Base-by-base conservation (phyloP, 1,140 invertebrate species). In the Geopemphigus sp. region DNA sequence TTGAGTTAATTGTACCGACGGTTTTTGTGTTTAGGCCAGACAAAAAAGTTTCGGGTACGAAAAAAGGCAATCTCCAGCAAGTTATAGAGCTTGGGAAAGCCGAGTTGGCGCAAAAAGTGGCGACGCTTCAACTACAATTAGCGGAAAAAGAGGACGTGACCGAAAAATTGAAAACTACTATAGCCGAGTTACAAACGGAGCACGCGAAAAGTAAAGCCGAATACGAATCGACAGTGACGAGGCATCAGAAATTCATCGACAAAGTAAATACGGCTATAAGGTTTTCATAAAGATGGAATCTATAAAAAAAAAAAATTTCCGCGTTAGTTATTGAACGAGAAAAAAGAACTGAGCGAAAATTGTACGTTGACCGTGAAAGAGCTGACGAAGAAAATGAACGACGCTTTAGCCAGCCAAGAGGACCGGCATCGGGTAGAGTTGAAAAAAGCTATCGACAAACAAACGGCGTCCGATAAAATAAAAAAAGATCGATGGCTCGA, bases 221-320 rank as follows among this genome's bases (percentile, higher is more conserved):
- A 83, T 90, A 89, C 81, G 90, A 91, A 82, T 84, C 84, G 3
- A 87, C 89, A 10, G 86, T 91, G 11, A 88, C 88, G 63, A 84
- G 91, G 1, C 90, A 92, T 83, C 90, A 92, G 80, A 89, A 89
- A 78, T 92, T 92, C 81, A 91, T 92, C 15, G 90, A 92, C 82
- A 90, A 78, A 63, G 74, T 78, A 78, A 39, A 57, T 39, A 32
- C 32, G 32, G 32, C 32, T 4, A 39, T 39, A 39, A 39, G 8
- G 3, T 39, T 4, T 39, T 8, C 8, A 39, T 39, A 39, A 39
- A 8, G 8, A 39, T 39, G 3, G 32, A 4, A 39, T 39, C 45
- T 57, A 22, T 45, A 57, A 22, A 17, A 26, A 26, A 66, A 66
- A 39, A 24, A n/a, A 68, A 22, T n/a, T 22, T 8, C 50, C 0